Conservation (phyloP, 2,888 invertebrate species). For the Agrypnus murinus region DNA sequence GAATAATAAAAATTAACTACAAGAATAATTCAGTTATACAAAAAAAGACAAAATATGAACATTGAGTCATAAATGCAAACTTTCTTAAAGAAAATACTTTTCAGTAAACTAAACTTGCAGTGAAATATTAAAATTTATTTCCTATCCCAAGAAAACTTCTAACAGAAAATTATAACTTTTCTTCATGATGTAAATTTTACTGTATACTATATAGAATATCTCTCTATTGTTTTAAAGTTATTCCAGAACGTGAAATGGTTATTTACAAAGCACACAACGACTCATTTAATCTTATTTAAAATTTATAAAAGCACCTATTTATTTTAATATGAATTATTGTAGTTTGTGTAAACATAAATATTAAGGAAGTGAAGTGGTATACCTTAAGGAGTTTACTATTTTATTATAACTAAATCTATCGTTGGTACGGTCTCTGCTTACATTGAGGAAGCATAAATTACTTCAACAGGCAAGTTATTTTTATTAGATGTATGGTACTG, state of each 20-base stretch:
- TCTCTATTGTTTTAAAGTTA: background rate
- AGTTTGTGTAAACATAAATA: no score
- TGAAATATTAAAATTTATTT: constrained; percentile 13
- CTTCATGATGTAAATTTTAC: background rate
- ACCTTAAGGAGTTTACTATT: no score
- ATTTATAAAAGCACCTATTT: constrained; percentile 2
- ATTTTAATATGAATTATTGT: background rate
- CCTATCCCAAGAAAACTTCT: background rate
- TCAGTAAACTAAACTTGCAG: no score
- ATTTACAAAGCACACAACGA: constrained; percentile 5
- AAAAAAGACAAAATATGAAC: no score
- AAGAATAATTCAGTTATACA: no score
- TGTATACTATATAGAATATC: no score
- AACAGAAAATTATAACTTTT: constrained; percentile 11
- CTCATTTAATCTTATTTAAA: constrained; percentile 11
- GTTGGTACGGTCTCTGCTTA: no score
- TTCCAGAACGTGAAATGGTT: constrained; percentile 1
- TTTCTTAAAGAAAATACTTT: no score
- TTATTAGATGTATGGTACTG: background rate
- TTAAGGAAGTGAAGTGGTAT: no score
- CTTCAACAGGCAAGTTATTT: constrained; percentile 8
- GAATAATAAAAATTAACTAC: no score
- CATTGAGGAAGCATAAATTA: background rate
- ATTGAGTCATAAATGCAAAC: no score
- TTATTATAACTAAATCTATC: no score